These are phyloP conservation scores for Poicephalus meyeri DNA, from an alignment of 2,113 vertebrate genomes.

Conservation along the genomic window DNA sequence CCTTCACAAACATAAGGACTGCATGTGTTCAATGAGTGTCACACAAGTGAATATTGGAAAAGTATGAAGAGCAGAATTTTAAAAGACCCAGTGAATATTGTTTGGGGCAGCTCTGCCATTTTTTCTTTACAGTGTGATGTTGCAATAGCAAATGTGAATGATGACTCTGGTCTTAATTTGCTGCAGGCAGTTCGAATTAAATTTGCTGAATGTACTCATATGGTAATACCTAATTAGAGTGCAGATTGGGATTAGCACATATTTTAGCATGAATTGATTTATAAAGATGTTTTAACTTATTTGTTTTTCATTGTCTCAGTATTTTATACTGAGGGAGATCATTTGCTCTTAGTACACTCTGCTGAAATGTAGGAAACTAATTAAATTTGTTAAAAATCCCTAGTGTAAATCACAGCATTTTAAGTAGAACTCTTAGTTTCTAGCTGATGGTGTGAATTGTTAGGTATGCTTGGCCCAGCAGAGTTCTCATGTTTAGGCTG, in stretches of 20 bases:
- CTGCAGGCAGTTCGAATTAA: constrained; percentile 31
- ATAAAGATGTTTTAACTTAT: constrained; percentile 20
- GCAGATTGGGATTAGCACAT: constrained; percentile 20
- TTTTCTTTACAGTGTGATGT: background rate
- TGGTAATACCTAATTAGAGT: background rate
- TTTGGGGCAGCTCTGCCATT: background rate
- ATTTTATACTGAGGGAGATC: background rate
- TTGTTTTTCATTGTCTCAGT: constrained; percentile 37
- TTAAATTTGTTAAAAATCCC: constrained; percentile 24
- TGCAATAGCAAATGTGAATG: background rate
- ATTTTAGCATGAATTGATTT: constrained; percentile 36
- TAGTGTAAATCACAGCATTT: background rate
- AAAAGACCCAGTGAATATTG: background rate
- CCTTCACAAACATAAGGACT: background rate
- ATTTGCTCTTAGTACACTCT: constrained; percentile 9
- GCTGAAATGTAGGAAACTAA: constrained; percentile 23
- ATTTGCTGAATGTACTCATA: background rate
- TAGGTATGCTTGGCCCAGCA: background rate
- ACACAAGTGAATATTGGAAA: background rate
- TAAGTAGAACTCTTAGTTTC: background rate
- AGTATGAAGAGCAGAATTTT: background rate
- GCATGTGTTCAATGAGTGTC: background rate
- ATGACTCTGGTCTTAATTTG: constrained; percentile 6
- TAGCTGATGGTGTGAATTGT: background rate
- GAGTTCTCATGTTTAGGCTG: background rate